Base-by-base conservation (phyloP, 2,888 invertebrate genomes). In the Adelphocoris suturalis region DNA sequence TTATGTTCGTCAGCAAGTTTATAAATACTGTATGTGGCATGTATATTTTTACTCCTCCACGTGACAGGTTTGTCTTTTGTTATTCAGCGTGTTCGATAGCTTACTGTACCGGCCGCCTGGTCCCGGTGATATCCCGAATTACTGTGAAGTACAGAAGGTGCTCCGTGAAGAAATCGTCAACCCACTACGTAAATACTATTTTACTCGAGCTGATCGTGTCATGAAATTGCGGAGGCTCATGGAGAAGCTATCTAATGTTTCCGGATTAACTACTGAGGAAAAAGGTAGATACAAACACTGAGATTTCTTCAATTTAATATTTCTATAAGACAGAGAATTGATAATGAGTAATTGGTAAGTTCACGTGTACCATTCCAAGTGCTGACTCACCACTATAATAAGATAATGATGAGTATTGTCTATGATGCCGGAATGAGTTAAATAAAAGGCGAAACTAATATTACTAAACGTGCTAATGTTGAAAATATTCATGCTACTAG, bases 81-180 rank as follows among this genome's bases (percentile, higher is more conserved):
- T 87, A 92, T 92, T 91, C 92, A 96, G 96, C 92, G 98, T 98
- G 14, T 98, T 99, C 93, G 99, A 99, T 94, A 96, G 96, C 91
- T 94, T 99, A 89, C 94, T 99, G 61, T 97, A 97, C 93, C 94
- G 98, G 86, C 95, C 95, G 11, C 94, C 93, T 80, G 93, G 93
- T 90, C 92, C 93, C 76, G 93, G 93, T 88, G 95, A 96, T 92
- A 94, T 95, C 90, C 93, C 93, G 2, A 94, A 95, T 90, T 95
- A 95, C 92, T 93, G 94, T 91, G 94, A 97, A 94, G 97, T 98
- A 37, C 98, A 98, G 93, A 95, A 96, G 92, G 97, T 98, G 76
- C 94, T 99, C 89, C 95, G 98, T 78, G 98, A 99, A 93, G 98
- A 99, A 94, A 98, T 99, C 92, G 99, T 99, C 14, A 99, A 99